phyloP scores from a whole-genome alignment of 2,797 vertebrate species.

The Ceryle rudis region DNA sequence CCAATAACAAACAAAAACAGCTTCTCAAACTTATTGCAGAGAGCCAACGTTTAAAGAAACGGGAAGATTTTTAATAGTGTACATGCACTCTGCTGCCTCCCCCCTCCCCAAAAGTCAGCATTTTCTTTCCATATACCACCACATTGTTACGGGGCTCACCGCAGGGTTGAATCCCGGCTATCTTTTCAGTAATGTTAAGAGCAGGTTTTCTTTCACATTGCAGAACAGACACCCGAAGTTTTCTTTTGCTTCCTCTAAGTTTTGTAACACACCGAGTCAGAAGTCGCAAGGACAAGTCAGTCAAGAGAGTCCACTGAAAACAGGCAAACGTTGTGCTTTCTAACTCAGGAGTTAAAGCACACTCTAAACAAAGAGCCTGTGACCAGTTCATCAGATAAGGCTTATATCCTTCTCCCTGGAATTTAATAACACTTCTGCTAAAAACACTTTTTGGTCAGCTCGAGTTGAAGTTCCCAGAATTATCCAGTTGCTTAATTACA shows the following conservation, averaged over 20 bases:
- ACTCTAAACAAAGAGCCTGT: slow-evolving; percentile 50
- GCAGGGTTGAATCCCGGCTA: background rate
- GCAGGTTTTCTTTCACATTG: background rate
- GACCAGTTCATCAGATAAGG: slow-evolving; percentile 35
- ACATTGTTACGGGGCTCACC: accelerated
- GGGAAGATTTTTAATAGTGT: background rate
- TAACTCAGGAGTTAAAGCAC: background rate
- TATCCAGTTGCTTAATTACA: background rate
- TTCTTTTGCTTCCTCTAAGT: background rate
- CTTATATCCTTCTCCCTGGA: background rate
- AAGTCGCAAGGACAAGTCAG: slow-evolving; percentile 7
- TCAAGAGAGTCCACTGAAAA: background rate
- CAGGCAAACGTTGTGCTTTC: slow-evolving; percentile 27
- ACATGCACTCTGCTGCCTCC: background rate
- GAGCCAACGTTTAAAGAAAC: background rate
- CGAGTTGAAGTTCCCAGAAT: background rate
- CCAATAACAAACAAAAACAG: background rate
- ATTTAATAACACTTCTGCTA: slow-evolving; percentile 25
- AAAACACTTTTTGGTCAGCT: background rate
- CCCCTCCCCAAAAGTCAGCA: background rate
- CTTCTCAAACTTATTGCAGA: background rate
- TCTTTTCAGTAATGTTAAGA: background rate
- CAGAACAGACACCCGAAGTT: background rate
- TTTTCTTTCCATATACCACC: background rate
- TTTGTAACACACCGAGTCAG: background rate